Evolutionary conservation across 2,888 invertebrate species (phyloP), one percentile per base, ranked within the genome.

Genomic region (Zygogramma bicolorata): DNA sequence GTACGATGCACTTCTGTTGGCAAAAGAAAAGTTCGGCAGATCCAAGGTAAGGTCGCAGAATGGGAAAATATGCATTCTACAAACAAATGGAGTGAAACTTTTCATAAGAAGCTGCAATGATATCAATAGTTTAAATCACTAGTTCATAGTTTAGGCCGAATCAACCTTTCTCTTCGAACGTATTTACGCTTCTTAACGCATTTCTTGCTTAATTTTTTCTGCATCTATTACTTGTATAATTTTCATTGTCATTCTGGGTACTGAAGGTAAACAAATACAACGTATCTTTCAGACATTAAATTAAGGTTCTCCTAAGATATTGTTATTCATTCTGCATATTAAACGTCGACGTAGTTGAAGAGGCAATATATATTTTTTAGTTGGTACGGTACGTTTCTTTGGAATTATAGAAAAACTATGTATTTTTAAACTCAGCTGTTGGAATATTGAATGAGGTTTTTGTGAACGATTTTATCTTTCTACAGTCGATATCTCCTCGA

Each of bases 31-130:
- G 59, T 59, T 29, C 3, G 59, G 59, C 29, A 59, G 29, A 27
- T 31, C 27, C 59, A 59, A 59, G 59, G 59, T 27, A 31, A 27
- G 59, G 31, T 59, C 59, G 15, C 71, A 29, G 3, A 73, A 73
- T 80, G 22, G n/a, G 42, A 42, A 42, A 15, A 42, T 42, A 13
- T 42, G 42, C n/a, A 42, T 42, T 42, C n/a, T 42, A n/a, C 42
- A 42, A 42, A 58, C 58, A 27, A 58, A 58, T 58, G 29, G 15
- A 15, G 15, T n/a, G 25, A 25, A 58, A 58, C 15, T 29, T 29
- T 29, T 58, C n/a, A 31, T 29, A 3, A 27, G n/a, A n/a, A n/a
- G n/a, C n/a, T n/a, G n/a, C n/a, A n/a, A n/a, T n/a, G n/a, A n/a
- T n/a, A n/a, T n/a, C n/a, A n/a, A n/a, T n/a, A n/a, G n/a, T n/a